Evolutionary conservation across 2,888 invertebrate species (phyloP).

Genomic region (Caenorhabditis sp.): DNA sequence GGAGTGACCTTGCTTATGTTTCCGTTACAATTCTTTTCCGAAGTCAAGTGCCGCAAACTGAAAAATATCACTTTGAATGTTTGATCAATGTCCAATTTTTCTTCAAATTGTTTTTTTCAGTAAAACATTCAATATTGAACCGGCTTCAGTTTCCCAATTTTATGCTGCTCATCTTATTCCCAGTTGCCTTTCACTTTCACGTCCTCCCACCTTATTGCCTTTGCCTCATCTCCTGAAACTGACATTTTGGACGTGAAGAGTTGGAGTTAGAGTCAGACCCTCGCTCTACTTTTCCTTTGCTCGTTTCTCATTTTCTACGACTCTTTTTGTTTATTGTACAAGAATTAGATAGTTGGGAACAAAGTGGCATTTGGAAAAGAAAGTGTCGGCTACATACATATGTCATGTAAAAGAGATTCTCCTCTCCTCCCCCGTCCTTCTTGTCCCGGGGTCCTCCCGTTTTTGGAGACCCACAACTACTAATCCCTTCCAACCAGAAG

Average conservation of each 20-base stretch:
- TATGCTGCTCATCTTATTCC: not conserved
- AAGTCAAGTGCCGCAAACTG: no score
- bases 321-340: conserved; percentile 56
- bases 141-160: conserved; percentile 1
- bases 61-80: no score
- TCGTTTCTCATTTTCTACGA: conserved; percentile 5
- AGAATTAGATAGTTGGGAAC: conserved; percentile 58
- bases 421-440: not conserved
- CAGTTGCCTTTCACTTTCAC: conserved; percentile 10
- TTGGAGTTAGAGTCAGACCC: conserved; percentile 10
- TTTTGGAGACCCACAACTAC: conserved; percentile 61
- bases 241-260: conserved; percentile 27
- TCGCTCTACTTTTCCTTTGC: conserved; percentile 9
- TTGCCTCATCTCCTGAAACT: conserved; percentile 55
- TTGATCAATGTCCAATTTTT: no score
- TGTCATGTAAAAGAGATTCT: conserved; percentile 60
- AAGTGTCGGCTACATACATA: conserved; percentile 59
- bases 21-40: no score
- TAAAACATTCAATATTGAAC: not conserved
- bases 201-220: not conserved
- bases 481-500: conserved; percentile 62
- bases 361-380: conserved; percentile 19
- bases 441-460: conserved; percentile 37
- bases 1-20: no score
- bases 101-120: no score